A percentile compares a stretch with the other conserved stretches of the same genome.
Evolutionary conservation across 2,888 invertebrate genomes (phyloP).

Genomic region (Leptopilina drosophilae): DNA sequence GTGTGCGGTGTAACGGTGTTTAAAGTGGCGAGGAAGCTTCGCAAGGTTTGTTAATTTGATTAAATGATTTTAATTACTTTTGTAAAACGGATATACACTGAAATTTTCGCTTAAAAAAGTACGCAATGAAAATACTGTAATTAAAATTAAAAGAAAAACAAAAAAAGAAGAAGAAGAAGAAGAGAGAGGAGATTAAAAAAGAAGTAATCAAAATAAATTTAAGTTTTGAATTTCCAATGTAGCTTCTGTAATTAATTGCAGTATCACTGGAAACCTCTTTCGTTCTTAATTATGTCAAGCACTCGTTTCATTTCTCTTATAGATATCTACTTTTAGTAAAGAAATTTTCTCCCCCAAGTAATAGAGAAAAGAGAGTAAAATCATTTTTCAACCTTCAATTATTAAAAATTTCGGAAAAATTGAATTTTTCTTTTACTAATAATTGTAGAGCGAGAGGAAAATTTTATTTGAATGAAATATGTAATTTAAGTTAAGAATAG

Average conservation of each 20-base stretch:
- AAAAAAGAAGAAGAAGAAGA: not conserved
- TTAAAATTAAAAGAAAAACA: not conserved
- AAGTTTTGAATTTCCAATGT: not conserved
- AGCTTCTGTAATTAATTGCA: conserved; percentile 8
- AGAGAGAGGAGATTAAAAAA: not conserved
- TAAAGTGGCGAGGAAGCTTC: conserved; percentile 4
- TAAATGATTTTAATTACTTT: conserved; percentile 19
- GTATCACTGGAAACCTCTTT: conserved; percentile 26
- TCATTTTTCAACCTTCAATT: too few relatives aligned
- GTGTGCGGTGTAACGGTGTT: not conserved
- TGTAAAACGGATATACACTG: not conserved
- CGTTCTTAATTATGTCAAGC: conserved; percentile 36
- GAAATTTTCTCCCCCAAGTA: not conserved
- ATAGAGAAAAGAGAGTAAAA: not conserved
- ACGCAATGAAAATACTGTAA: not conserved
- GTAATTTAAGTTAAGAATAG: too few relatives aligned
- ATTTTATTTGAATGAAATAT: too few relatives aligned
- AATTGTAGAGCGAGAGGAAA: too few relatives aligned
- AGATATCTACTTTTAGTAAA: not conserved
- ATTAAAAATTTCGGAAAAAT: too few relatives aligned
- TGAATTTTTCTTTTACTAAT: too few relatives aligned
- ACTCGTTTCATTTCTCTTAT: conserved; percentile 20
- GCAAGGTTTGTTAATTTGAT: conserved; percentile 15
- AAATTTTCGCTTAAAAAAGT: not conserved
- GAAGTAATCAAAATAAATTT: conserved; percentile 3